Conservation (phyloP, 2,888 invertebrate genomes). For the Drosophila neutralis region DNA sequence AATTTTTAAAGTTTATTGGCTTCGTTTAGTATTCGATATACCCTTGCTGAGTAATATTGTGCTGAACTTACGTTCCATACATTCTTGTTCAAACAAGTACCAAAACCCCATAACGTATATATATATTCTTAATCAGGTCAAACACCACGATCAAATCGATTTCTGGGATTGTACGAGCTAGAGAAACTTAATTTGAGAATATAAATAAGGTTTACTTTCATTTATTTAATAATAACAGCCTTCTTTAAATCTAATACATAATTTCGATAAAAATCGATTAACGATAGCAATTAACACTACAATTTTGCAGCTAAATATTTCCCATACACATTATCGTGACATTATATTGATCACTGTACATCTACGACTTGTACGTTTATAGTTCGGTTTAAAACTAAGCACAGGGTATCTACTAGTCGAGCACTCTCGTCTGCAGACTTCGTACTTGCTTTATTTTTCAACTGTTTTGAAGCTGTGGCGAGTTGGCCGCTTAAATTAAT, state of each 20-base stretch:
- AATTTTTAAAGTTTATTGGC: slow-evolving; percentile 40
- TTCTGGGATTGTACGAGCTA: background rate
- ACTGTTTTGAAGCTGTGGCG: slow-evolving; percentile 30
- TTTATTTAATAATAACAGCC: background rate
- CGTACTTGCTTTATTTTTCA: slow-evolving; percentile 2
- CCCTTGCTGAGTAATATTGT: background rate
- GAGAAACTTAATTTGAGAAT: too few relatives aligned
- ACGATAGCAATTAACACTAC: background rate
- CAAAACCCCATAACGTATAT: background rate
- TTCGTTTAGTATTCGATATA: slow-evolving; percentile 5
- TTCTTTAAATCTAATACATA: background rate
- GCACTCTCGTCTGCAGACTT: background rate
- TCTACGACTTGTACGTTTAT: background rate
- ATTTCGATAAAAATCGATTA: background rate
- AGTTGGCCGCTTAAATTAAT: slow-evolving; percentile 54
- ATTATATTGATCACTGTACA: background rate
- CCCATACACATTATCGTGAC: background rate
- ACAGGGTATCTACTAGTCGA: background rate
- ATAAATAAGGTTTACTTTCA: background rate
- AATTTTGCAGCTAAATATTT: background rate
- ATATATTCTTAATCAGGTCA: background rate
- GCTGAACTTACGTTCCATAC: background rate
- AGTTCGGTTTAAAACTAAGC: background rate
- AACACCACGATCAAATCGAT: background rate
- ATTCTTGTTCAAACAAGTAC: background rate